These are phyloP conservation scores for Cynodonichthys magdalenae DNA, from an alignment of 2,797 vertebrate species.

Conservation along the genomic window DNA sequence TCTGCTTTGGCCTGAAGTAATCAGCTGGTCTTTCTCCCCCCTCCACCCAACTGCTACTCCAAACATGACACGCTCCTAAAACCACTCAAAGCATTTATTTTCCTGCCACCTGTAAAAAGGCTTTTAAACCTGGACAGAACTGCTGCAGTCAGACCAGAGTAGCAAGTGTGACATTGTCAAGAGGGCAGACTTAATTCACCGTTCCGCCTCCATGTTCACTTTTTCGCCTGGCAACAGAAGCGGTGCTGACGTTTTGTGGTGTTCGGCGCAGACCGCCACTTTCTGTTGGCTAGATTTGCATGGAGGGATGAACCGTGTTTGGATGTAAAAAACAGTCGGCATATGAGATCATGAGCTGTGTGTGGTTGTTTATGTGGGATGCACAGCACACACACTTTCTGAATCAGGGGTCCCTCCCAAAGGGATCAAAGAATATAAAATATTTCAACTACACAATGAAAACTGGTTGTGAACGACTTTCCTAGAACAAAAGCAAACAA, in stretches of 20 bases:
- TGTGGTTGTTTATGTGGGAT: constrained; percentile 48
- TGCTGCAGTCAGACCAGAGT: constrained; percentile 69
- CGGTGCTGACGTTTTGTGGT: constrained; percentile 64
- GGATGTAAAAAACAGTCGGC: constrained; percentile 47
- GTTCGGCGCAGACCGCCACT: constrained; percentile 60
- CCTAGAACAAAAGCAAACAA: background rate
- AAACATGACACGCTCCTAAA: background rate
- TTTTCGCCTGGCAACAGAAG: constrained; percentile 81
- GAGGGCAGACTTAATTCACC: constrained; percentile 73
- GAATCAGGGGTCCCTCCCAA: background rate
- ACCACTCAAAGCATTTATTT: constrained; percentile 7
- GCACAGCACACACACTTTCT: constrained; percentile 30
- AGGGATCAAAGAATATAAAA: too few species aligned
- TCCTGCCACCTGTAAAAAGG: constrained; percentile 39
- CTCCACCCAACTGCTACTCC: constrained; percentile 19
- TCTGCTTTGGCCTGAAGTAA: constrained; percentile 48
- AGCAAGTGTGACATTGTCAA: constrained; percentile 72
- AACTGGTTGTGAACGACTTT: constrained; percentile 10
- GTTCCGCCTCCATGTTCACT: constrained; percentile 68
- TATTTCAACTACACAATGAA: background rate
- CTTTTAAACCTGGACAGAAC: constrained; percentile 66
- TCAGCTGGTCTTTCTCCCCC: constrained; percentile 40
- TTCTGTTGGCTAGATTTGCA: constrained; percentile 73
- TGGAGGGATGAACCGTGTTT: constrained; percentile 45
- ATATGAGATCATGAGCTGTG: constrained; percentile 51